A percentile compares a stretch with the other conserved stretches of the same genome.
These are phyloP conservation scores for Pollenia amentaria DNA, from an alignment of 2,888 invertebrate genomes.

Conservation along the genomic window DNA sequence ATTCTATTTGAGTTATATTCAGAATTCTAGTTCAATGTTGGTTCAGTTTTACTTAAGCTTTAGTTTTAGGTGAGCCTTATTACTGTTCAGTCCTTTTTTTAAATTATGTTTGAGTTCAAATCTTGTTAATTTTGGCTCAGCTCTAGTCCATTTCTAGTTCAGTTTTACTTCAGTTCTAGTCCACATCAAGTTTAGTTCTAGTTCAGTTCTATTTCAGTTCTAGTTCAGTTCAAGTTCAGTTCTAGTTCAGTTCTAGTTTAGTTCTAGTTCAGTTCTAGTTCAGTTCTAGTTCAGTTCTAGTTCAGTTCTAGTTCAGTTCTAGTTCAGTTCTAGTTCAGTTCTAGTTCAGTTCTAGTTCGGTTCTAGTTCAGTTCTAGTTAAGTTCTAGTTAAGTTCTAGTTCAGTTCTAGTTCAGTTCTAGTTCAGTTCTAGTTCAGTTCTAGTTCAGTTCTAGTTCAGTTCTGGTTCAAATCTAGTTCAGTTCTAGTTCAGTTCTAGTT, in stretches of 20 bases:
- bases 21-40: too few relatives aligned
- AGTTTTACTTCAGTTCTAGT: not conserved
- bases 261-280: not conserved
- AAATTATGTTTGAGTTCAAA: too few relatives aligned
- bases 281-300: not conserved
- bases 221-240: not conserved
- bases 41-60: too few relatives aligned
- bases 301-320: not conserved
- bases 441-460: not conserved
- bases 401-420: not conserved
- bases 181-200: not conserved
- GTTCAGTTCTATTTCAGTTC: not conserved
- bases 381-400: not conserved
- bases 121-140: too few relatives aligned
- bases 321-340: not conserved
- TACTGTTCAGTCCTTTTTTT: too few relatives aligned
- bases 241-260: not conserved
- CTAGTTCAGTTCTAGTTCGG: not conserved
- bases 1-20: too few relatives aligned
- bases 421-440: not conserved
- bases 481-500: too few relatives aligned
- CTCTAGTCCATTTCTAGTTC: too few relatives aligned
- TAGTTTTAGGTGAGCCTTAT: too few relatives aligned
- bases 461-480: too few relatives aligned
- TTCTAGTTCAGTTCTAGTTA: constrained; percentile 1